Evolutionary conservation across 2,888 invertebrate genomes (phyloP), one percentile per base, ranked within the genome.

Genomic region (Cybosia mesomella): DNA sequence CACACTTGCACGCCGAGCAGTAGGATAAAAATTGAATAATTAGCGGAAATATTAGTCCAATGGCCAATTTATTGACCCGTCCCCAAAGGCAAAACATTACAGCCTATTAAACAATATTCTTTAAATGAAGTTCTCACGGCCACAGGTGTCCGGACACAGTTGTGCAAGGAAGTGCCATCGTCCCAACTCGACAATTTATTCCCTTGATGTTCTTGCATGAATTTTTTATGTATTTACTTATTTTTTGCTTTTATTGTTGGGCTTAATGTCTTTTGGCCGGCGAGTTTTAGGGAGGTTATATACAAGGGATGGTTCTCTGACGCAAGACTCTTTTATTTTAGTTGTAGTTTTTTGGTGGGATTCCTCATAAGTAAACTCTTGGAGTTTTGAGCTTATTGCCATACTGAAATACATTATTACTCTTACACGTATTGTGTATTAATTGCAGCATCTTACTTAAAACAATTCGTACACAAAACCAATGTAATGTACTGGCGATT

Each of bases 101-200:
- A 61, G 28, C n/a, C 61, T 32, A 61, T 61, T 61, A 49, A 28
- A n/a, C 53, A 21, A 24, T 32, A 9, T 24, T 28, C 24, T 63
- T 34, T 22, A 28, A 28, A 18, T 24, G 22, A n/a, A 10, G 64
- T 57, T 64, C 64, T 28, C 57, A 57, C 55, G 57, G 57, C 15
- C 64, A 57, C 64, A 55, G 55, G 64, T 55, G 64, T 59, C 61
- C 70, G 64, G 55, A 49, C 61, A 32, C 62, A 54, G 11, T 63
- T 63, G 63, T 24, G 32, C 34, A 54, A 63, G 63, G 18, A 63
- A 63, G 34, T 54, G 54, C 34, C 21, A 18, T 58, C 32, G 28
- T 22, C 58, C 32, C 24, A 24, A 58, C 32, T n/a, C 15, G 10
- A 32, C 58, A 32, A 58, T 58, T 32, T 58, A 58, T 58, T 58